Evolutionary conservation across 2,113 vertebrate species (phyloP).

Genomic region (Chloebia gouldiae): DNA sequence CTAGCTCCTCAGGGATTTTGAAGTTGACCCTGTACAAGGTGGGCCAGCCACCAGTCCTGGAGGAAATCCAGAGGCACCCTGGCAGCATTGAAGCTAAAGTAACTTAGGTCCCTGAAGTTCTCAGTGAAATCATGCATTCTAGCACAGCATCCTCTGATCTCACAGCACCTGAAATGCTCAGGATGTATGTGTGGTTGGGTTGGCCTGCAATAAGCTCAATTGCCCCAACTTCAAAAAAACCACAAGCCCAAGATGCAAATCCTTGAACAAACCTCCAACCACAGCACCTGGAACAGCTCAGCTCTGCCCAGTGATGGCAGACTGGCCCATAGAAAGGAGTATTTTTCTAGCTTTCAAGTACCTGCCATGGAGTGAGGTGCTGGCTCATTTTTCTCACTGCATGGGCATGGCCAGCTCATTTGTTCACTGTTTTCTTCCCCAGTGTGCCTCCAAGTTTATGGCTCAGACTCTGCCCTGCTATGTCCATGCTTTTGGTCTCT

Average conservation of each 20-base stretch:
- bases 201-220: neutral
- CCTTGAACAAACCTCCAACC: neutral
- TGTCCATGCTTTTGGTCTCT: constrained; percentile 11
- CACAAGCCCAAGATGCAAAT: neutral
- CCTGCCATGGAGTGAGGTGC: neutral
- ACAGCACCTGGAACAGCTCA: neutral
- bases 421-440: neutral
- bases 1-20: neutral
- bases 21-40: neutral
- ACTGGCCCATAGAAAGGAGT: neutral
- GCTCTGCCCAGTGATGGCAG: neutral
- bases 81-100: neutral
- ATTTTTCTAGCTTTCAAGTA: neutral
- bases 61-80: neutral
- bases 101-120: neutral
- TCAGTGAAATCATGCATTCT: neutral
- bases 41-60: neutral
- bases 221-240: neutral
- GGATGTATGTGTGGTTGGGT: neutral
- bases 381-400: constrained; percentile 19
- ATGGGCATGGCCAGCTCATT: neutral
- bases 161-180: neutral
- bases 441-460: neutral
- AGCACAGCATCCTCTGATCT: neutral
- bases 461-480: neutral